Evolutionary conservation across 2,888 invertebrate species (phyloP).

Genomic region (Torymus aiolomorphi): DNA sequence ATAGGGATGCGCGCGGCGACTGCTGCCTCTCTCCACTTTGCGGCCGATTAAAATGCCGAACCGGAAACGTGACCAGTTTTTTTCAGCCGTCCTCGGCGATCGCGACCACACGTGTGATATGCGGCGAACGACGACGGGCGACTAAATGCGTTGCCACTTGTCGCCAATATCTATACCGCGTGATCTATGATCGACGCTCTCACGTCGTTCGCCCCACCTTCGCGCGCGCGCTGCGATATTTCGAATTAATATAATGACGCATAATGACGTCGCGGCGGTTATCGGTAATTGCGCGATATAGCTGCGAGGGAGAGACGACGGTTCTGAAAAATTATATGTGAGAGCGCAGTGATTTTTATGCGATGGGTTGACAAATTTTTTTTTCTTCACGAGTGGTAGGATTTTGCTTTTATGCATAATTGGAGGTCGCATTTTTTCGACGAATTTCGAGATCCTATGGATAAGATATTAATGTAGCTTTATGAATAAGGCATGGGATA

Average conservation of each 20-base stretch:
- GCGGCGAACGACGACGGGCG: neutral
- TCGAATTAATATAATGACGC: constrained; percentile 56
- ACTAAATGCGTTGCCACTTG: constrained; percentile 62
- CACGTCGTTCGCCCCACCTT: neutral
- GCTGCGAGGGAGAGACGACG: neutral
- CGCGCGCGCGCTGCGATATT: constrained; percentile 34
- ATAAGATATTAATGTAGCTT: too few relatives aligned
- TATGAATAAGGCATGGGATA: too few relatives aligned
- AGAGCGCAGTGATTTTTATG: neutral
- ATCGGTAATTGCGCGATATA: constrained; percentile 38
- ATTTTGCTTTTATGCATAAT: too few relatives aligned
- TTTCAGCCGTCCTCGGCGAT: constrained; percentile 23
- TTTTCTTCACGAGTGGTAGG: neutral
- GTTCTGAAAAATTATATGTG: constrained; percentile 15
- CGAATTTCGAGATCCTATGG: too few relatives aligned
- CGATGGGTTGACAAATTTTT: constrained; percentile 42
- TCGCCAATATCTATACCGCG: constrained; percentile 56
- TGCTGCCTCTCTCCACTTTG: constrained; percentile 44
- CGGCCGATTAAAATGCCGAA: constrained; percentile 59
- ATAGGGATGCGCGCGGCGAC: constrained; percentile 18
- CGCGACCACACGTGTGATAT: constrained; percentile 64
- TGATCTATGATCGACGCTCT: constrained; percentile 51
- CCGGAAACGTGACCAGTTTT: constrained; percentile 63
- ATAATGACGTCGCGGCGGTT: constrained; percentile 50
- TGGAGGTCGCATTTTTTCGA: too few relatives aligned